phyloP scores from a whole-genome alignment of 2,113 vertebrate genomes.

The Callipepla californica region DNA sequence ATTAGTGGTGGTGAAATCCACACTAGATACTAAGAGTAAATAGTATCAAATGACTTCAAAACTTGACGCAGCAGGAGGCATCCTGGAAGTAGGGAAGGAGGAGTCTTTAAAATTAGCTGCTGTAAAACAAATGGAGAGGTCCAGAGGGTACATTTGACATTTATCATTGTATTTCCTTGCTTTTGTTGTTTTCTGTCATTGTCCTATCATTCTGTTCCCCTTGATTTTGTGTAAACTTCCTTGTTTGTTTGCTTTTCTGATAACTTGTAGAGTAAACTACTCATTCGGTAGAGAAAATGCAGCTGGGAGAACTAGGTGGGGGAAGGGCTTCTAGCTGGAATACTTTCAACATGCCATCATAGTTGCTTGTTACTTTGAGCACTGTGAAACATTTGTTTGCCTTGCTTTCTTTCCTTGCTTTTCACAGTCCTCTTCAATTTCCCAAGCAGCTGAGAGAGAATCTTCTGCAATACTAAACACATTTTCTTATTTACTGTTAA shows the following conservation, averaged over 20 bases:
- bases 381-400: constrained; percentile 31
- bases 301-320: neutral
- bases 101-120: constrained; percentile 56
- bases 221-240: constrained; percentile 72
- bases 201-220: constrained; percentile 66
- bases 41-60: constrained; percentile 39
- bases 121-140: constrained; percentile 64
- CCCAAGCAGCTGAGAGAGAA: neutral
- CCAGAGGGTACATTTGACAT: constrained; percentile 44
- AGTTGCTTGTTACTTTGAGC: constrained; percentile 46
- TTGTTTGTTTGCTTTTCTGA: constrained; percentile 80
- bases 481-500: constrained; percentile 45
- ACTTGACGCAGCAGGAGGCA: constrained; percentile 1
- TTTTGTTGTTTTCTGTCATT: constrained; percentile 72
- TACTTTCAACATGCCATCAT: constrained; percentile 7
- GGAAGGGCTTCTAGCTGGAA: constrained; percentile 32
- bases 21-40: constrained; percentile 48
- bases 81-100: constrained; percentile 52
- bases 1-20: constrained; percentile 56
- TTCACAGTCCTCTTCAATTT: constrained; percentile 10
- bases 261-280: constrained; percentile 59
- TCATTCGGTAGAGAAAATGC: constrained; percentile 30
- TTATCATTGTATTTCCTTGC: constrained; percentile 69
- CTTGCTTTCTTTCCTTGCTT: constrained; percentile 4
- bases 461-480: neutral